Evolutionary conservation across 2,888 invertebrate species (phyloP), one percentile per base, ranked within the genome.

Genomic region (Eutolmus rufibarbis): DNA sequence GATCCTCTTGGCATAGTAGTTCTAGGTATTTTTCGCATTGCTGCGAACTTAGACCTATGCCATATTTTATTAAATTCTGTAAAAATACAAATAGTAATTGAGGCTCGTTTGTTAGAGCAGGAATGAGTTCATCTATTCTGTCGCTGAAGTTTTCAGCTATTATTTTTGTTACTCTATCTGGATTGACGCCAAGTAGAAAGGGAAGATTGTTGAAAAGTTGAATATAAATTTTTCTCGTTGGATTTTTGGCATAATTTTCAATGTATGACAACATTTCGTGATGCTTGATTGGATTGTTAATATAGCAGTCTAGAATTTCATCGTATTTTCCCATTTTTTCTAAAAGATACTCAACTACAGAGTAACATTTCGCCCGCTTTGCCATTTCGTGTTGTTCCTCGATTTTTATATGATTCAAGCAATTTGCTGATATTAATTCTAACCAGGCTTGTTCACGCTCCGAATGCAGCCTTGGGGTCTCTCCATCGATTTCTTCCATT

Each of bases 381-480:
- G 96, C 96, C 90, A 95, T 92, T 66, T 93, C 90, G 23, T 96
- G 91, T 87, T 96, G 93, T 89, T 94, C 93, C 46, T 94, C 94
- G 88, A 93, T 93, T 87, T 94, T 93, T 88, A 95, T 94, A 90
- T 95, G 93, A 37, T 93, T 92, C 34, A 96, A 92, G 79, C 95
- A 94, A 89, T 95, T 94, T 88, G 94, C 93, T n/a, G 94, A 93
- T 14, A 96, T 92, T 43, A 97, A 92, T 90, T 96, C 96, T 81
- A 96, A 92, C 92, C 96, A 94, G 1, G 96, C 95, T 90, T 96
- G 95, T 91, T 97, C 96, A 56, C 96, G 93, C 91, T 96, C 96
- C 88, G 95, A 94, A 89, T 94, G 94, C 90, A 94, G 94, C 1
- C 94, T 92, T 0, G 90, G 87, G 46, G 91, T 91, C 89, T 93